A percentile compares a stretch with the other conserved stretches of the same genome.
phyloP scores from a whole-genome alignment of 2,797 vertebrate genomes.

The Chanos chanos region DNA sequence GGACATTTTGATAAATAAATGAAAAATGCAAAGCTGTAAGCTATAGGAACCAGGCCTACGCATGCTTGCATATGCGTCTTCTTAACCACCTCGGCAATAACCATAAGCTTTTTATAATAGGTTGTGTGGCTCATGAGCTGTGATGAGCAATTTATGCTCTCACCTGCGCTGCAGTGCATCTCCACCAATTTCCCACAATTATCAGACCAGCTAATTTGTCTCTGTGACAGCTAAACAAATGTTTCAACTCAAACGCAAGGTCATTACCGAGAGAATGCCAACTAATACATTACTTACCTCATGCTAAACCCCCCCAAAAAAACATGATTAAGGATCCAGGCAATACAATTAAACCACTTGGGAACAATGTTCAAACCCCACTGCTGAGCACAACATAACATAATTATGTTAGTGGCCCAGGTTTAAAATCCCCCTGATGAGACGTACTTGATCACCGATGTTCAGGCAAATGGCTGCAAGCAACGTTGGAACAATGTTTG shows the following conservation, averaged over 20 bases:
- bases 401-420: not conserved
- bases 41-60: too few species aligned
- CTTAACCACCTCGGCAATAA: too few species aligned
- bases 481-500: not conserved
- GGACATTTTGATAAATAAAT: too few species aligned
- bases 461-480: not conserved
- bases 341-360: slow-evolving; percentile 38
- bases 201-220: slow-evolving; percentile 50
- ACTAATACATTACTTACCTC: slow-evolving; percentile 33
- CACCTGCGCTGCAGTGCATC: slow-evolving; percentile 14
- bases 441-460: not conserved
- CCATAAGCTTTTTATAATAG: too few species aligned
- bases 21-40: too few species aligned
- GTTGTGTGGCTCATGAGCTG: not conserved
- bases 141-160: slow-evolving; percentile 13
- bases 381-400: slow-evolving; percentile 5
- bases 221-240: slow-evolving; percentile 50
- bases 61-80: too few species aligned
- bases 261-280: slow-evolving; percentile 28
- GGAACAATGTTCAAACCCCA: slow-evolving; percentile 26
- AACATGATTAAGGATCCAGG: slow-evolving; percentile 33
- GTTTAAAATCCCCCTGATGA: not conserved
- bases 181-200: slow-evolving; percentile 45
- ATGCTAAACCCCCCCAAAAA: slow-evolving; percentile 27
- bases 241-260: slow-evolving; percentile 24